A percentile compares a stretch with the other conserved stretches of the same genome.
Evolutionary conservation across 92 coral and sea anemone species (phyloP).

Genomic region (Porites divaricata): DNA sequence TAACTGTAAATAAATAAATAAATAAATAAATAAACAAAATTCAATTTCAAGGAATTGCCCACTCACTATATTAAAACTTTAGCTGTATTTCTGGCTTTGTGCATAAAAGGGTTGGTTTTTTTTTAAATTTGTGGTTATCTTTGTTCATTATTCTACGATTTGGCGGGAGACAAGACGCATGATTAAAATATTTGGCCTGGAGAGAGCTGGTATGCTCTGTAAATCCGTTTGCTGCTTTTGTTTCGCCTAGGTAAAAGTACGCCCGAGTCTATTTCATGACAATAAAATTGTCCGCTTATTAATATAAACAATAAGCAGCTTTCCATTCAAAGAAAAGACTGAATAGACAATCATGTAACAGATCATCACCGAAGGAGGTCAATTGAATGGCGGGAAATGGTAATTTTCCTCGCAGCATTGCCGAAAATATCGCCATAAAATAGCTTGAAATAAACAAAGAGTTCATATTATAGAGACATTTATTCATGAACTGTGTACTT

Average conservation of each 20-base stretch:
- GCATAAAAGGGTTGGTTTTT: no score
- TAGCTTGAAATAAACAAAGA: neutral
- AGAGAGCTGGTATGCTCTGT: no score
- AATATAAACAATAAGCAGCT: neutral
- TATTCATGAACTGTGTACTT: conserved; percentile 27
- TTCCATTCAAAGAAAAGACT: neutral
- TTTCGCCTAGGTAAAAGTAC: neutral
- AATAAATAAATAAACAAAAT: no score
- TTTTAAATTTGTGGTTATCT: no score
- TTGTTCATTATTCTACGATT: no score
- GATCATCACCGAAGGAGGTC: neutral
- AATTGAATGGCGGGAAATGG: conserved; percentile 19
- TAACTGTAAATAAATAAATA: no score
- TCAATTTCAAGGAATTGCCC: no score
- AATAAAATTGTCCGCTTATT: neutral
- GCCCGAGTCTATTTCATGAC: neutral
- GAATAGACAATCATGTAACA: neutral
- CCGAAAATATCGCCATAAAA: neutral
- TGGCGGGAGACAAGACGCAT: neutral
- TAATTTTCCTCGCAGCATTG: neutral
- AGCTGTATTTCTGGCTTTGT: no score
- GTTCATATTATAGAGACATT: neutral
- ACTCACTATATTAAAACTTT: no score
- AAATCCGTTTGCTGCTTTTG: neutral
- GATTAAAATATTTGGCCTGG: neutral